Conservation (phyloP, 2,797 vertebrate species). For the Dryobates pubescens region DNA sequence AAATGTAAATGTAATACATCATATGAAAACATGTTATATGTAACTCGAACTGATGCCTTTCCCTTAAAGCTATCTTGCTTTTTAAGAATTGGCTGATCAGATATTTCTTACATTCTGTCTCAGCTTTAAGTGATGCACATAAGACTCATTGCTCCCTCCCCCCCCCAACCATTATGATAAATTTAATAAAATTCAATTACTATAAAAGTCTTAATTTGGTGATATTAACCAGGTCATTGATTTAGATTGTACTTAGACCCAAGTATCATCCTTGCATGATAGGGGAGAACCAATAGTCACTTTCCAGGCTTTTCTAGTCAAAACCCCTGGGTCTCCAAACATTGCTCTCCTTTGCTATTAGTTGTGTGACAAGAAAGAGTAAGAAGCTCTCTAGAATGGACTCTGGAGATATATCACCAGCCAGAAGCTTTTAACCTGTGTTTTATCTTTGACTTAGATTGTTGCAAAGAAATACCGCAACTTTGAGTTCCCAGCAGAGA, state of each 20-base stretch:
- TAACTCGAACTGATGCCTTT: background rate
- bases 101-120: background rate
- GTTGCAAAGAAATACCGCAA: slow-evolving; percentile 95
- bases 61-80: background rate
- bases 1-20: background rate
- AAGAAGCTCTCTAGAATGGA: background rate
- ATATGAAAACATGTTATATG: background rate
- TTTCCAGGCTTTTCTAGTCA: background rate
- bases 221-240: background rate
- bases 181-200: background rate
- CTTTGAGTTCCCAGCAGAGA: slow-evolving; percentile 89
- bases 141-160: background rate
- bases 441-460: slow-evolving; percentile 79
- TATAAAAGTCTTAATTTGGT: background rate
- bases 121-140: background rate
- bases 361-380: background rate
- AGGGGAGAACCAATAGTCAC: background rate
- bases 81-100: background rate
- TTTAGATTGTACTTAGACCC: background rate
- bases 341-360: background rate
- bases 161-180: background rate
- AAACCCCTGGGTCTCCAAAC: background rate
- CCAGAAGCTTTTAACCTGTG: background rate
- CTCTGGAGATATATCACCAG: background rate
- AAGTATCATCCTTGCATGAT: background rate